Percentiles rank a stretch among this genome's conserved stretches.
These are phyloP conservation scores for Charadrius vociferus DNA, from an alignment of 2,113 vertebrate genomes.

Conservation along the genomic window DNA sequence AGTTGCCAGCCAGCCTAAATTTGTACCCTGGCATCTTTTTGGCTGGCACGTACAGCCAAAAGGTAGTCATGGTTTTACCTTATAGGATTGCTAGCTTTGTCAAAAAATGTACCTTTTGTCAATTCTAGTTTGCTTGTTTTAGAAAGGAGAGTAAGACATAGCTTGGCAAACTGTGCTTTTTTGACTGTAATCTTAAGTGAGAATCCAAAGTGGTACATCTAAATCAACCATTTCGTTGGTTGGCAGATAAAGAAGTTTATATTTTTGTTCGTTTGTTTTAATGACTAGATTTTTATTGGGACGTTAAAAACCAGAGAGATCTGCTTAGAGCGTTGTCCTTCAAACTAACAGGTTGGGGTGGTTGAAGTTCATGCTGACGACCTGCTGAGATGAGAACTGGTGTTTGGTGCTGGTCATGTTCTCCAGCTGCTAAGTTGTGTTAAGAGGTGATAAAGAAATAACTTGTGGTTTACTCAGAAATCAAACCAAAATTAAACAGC, in stretches of 20 bases:
- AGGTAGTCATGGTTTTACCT: background rate
- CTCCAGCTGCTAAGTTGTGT: background rate
- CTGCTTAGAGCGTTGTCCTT: background rate
- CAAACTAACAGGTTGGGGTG: too few species aligned
- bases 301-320: background rate
- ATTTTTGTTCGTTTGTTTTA: background rate
- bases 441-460: background rate
- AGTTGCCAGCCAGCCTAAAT: background rate
- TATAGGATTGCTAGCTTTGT: background rate
- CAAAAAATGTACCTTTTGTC: background rate
- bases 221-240: background rate
- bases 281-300: background rate
- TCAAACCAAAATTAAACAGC: background rate
- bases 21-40: background rate
- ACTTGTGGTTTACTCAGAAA: background rate
- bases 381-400: background rate
- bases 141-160: background rate
- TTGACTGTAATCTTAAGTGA: background rate
- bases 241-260: background rate
- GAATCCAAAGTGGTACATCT: background rate
- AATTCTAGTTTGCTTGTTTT: background rate
- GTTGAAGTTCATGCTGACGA: background rate
- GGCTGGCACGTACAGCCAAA: background rate
- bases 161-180: background rate
- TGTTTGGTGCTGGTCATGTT: background rate